phyloP scores from a whole-genome alignment of 2,797 vertebrate species.

The Loriculus beryllinus region DNA sequence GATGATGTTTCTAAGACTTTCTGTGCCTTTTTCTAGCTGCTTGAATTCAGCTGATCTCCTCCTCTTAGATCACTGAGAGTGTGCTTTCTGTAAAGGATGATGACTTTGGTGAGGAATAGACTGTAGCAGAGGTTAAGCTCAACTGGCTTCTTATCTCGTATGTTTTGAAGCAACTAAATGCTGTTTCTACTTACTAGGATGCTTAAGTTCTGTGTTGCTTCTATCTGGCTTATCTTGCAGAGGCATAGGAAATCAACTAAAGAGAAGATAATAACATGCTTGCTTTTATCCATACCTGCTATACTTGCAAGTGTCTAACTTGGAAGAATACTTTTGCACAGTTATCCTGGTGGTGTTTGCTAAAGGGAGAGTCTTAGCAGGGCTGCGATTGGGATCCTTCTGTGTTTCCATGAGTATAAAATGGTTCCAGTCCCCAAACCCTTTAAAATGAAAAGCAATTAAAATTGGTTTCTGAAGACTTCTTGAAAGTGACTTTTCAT shows the following conservation, averaged over 20 bases:
- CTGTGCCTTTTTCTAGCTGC: not conserved
- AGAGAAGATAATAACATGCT: not conserved
- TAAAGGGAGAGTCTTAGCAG: not conserved
- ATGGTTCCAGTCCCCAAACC: not conserved
- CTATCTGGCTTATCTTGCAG: not conserved
- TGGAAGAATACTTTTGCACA: not conserved
- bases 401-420: not conserved
- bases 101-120: not conserved
- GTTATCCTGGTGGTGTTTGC: not conserved
- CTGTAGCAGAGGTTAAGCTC: not conserved
- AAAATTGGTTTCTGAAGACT: not conserved
- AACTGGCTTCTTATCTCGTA: not conserved
- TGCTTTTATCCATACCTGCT: not conserved
- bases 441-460: not conserved
- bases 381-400: not conserved
- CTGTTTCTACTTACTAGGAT: not conserved
- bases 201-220: not conserved
- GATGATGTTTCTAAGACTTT: not conserved
- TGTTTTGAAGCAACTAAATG: not conserved
- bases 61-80: not conserved
- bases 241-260: not conserved
- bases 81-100: not conserved
- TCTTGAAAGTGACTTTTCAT: not conserved
- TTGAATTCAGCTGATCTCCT: not conserved
- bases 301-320: not conserved